A percentile compares a stretch with the other conserved stretches of the same genome.
Conservation (phyloP, 2,797 vertebrate genomes). For the Erethizon dorsatum region DNA sequence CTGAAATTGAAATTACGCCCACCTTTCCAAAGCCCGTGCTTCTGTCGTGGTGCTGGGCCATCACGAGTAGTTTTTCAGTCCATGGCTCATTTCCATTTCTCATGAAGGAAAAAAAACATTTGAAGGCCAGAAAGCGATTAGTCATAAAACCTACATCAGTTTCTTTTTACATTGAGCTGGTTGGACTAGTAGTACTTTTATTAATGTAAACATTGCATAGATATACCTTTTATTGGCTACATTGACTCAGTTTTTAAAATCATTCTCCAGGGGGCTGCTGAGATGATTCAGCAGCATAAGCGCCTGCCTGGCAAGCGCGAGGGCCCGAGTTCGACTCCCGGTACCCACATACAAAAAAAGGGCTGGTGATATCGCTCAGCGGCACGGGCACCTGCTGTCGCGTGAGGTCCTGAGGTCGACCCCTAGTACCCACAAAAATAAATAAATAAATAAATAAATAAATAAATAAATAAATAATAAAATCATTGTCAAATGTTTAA, state of each 20-base stretch:
- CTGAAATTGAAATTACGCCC: background rate
- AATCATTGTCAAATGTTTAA: background rate
- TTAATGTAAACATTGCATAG: background rate
- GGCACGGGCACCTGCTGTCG: no score
- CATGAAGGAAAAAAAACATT: background rate
- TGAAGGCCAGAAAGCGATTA: background rate
- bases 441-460: no score
- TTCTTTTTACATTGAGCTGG: background rate
- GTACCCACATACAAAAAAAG: no score
- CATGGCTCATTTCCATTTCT: background rate
- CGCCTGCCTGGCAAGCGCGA: no score
- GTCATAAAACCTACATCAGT: background rate
- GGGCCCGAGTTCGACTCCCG: no score
- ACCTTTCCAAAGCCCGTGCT: background rate
- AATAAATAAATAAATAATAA: no score
- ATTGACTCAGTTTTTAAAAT: background rate
- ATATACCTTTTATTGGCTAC: background rate
- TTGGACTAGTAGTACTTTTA: background rate
- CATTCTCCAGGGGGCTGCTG: no score
- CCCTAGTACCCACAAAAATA: no score
- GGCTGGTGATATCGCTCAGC: no score
- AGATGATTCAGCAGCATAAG: no score
- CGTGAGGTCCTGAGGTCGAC: no score
- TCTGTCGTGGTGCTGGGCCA: background rate
- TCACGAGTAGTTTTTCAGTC: background rate